These are phyloP conservation scores for Mystacides longicornis DNA, from an alignment of 2,888 invertebrate genomes.

Conservation along the genomic window DNA sequence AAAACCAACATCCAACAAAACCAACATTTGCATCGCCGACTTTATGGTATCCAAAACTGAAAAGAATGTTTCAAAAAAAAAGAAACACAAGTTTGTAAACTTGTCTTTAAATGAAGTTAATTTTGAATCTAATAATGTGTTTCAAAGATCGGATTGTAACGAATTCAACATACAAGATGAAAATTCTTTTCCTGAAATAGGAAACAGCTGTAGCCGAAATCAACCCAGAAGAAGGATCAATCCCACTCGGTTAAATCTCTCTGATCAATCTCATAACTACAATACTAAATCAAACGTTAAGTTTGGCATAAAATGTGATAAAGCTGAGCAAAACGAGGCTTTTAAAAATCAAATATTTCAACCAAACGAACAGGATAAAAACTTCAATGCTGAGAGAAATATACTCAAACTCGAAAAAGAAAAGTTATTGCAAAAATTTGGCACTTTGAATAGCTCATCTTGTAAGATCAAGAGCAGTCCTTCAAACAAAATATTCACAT, in stretches of 20 bases:
- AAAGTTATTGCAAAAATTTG: conserved; percentile 45
- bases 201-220: conserved; percentile 35
- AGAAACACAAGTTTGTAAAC: conserved; percentile 29
- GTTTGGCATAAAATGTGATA: conserved; percentile 26
- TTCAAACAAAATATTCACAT: background rate
- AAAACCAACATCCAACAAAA: conserved; percentile 11
- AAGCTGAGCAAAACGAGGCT: conserved; percentile 34
- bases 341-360: conserved; percentile 38
- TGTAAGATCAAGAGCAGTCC: background rate
- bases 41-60: conserved; percentile 29
- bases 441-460: conserved; percentile 34
- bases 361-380: conserved; percentile 34
- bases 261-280: conserved; percentile 18
- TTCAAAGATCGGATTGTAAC: background rate
- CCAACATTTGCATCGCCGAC: conserved; percentile 34
- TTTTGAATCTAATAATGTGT: conserved; percentile 22
- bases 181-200: conserved; percentile 43
- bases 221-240: conserved; percentile 44
- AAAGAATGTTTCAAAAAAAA: conserved; percentile 40
- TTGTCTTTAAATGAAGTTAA: conserved; percentile 16
- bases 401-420: conserved; percentile 42
- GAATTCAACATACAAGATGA: conserved; percentile 36
- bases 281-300: background rate
- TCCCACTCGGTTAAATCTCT: conserved; percentile 41
- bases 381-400: conserved; percentile 40